Evolutionary conservation across 1,140 invertebrate genomes (phyloP).

Genomic region (Prorops nasuta): DNA sequence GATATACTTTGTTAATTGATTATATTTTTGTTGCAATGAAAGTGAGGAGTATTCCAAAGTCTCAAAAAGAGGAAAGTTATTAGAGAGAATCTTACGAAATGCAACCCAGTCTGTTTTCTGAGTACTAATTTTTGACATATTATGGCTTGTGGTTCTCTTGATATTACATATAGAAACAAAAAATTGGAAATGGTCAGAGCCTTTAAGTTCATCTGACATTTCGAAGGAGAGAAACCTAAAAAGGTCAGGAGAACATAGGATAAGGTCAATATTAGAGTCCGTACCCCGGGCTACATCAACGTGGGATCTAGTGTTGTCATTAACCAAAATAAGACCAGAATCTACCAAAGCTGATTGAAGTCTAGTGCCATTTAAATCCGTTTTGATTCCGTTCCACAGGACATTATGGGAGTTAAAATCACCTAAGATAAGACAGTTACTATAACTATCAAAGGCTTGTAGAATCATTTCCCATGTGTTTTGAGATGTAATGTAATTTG

Average conservation of each 20-base stretch:
- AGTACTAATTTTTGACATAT: not conserved
- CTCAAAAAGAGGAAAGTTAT: not conserved
- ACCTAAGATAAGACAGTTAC: not conserved
- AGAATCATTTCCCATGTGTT: not conserved
- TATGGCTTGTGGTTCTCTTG: no score
- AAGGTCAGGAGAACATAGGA: not conserved
- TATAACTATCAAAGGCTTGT: not conserved
- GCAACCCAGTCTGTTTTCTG: not conserved
- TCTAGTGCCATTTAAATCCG: not conserved
- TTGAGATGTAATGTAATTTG: not conserved
- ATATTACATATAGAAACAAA: not conserved
- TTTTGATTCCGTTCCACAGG: not conserved
- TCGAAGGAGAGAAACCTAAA: not conserved
- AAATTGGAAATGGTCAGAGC: conserved; percentile 9
- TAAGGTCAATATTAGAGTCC: not conserved
- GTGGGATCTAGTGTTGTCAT: not conserved
- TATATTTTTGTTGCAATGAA: not conserved
- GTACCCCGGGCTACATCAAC: not conserved
- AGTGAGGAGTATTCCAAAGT: not conserved
- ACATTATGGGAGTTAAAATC: not conserved
- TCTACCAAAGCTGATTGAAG: not conserved
- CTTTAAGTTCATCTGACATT: not conserved
- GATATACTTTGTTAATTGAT: not conserved
- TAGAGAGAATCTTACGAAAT: not conserved
- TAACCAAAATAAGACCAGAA: not conserved